phyloP scores from a whole-genome alignment of 2,888 invertebrate species.

The Apamea sordens region DNA sequence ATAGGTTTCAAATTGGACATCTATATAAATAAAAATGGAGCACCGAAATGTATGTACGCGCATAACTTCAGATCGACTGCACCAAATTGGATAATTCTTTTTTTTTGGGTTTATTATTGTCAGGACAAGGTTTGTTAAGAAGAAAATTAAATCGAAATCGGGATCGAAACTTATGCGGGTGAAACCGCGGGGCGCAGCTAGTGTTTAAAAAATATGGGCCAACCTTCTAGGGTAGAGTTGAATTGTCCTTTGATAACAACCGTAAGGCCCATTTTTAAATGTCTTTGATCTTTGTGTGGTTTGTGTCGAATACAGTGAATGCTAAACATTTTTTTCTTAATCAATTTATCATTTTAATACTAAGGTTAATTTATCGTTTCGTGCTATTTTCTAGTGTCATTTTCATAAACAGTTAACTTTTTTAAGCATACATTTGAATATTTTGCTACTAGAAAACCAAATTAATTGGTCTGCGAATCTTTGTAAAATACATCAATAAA shows the following conservation, averaged over 20 bases:
- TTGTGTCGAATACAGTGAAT: background rate
- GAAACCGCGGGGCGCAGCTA: no score
- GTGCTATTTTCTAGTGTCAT: background rate
- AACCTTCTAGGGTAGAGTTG: background rate
- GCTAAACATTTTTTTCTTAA: background rate
- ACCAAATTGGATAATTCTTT: no score
- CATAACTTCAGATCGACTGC: no score
- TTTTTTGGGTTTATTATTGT: no score
- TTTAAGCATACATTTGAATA: slow-evolving; percentile 7
- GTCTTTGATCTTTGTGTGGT: background rate
- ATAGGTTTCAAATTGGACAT: background rate
- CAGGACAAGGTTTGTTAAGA: no score
- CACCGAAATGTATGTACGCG: no score
- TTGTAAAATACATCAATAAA: background rate
- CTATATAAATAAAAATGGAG: no score
- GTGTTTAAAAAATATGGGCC: background rate
- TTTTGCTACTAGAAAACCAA: background rate
- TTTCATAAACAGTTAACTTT: background rate
- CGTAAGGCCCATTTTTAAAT: background rate
- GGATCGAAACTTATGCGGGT: no score
- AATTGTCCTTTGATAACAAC: background rate
- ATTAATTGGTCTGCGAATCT: background rate
- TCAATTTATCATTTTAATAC: slow-evolving; percentile 4
- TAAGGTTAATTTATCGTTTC: background rate
- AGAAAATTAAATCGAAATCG: no score